These are phyloP conservation scores for Sternarchorhynchus goeldii DNA, from an alignment of 2,797 vertebrate species.

Conservation along the genomic window DNA sequence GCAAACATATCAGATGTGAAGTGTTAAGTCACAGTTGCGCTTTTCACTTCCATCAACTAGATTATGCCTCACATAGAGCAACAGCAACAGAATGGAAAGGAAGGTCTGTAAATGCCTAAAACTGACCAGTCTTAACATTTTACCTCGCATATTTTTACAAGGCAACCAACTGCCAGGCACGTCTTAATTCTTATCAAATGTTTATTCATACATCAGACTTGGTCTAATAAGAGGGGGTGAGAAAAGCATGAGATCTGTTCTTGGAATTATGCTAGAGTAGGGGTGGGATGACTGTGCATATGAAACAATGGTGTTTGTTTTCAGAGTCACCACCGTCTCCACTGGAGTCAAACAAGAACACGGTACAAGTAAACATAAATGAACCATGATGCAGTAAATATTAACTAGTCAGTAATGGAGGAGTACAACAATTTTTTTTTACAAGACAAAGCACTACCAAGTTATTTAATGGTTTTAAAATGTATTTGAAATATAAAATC, in stretches of 20 bases:
- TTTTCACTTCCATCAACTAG: background rate
- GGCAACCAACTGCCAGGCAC: conserved; percentile 20
- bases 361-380: conserved; percentile 45
- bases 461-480: background rate
- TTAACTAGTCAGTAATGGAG: conserved; percentile 26
- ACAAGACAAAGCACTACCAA: background rate
- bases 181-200: conserved; percentile 26
- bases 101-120: background rate
- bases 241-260: conserved; percentile 57
- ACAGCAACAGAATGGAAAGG: background rate
- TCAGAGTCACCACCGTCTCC: conserved; percentile 48
- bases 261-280: conserved; percentile 54
- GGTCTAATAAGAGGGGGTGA: conserved; percentile 31
- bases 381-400: conserved; percentile 32
- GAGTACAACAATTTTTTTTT: background rate
- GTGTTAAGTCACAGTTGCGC: background rate
- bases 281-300: conserved; percentile 51
- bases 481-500: background rate
- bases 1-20: too few relatives aligned
- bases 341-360: conserved; percentile 46
- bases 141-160: conserved; percentile 26
- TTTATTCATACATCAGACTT: conserved; percentile 42
- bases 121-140: conserved; percentile 3
- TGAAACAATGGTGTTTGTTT: conserved; percentile 52
- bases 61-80: background rate